Evolutionary conservation across 2,888 invertebrate species (phyloP), one percentile per base, ranked within the genome.

Genomic region (Mythimna albipuncta): DNA sequence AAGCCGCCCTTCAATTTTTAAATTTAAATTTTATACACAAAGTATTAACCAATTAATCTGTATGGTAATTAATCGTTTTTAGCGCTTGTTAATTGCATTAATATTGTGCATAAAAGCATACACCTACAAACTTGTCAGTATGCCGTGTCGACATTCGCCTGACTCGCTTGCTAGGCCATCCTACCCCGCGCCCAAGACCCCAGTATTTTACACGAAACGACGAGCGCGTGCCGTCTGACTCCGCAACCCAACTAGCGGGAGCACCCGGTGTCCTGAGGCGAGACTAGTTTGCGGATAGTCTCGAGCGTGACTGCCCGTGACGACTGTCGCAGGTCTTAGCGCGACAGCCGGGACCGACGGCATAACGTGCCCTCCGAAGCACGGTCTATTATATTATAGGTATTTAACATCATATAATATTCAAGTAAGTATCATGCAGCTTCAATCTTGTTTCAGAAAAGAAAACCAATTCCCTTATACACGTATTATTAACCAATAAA

Each of bases 321-420:
- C 74, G 61, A 65, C 74, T 74, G 70, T 57, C 74, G 62, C 16
- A 41, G 61, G 26, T 64, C 4, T n/a, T 47, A 6, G 59, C 6
- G n/a, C 19, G 69, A 64, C 73, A 69, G 58, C 64, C 64, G 73
- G 69, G 69, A 73, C 73, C 73, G 73, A 73, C 73, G 69, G 73
- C 69, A 67, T 67, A 47, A 62, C 64, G 75, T 75, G 66, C 75
- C 74, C 74, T 74, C 75, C 74, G 72, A 73, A 73, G 64, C 72
- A 73, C 73, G 72, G 16, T n/a, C 7, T 50, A 50, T 47, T 19
- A 47, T 47, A 47, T 19, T 47, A 16, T 47, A 16, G 26, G 26
- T 19, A 6, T 32, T 32, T 50, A n/a, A 19, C 50, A 19, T 7
- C 6, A 50, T 19, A 16, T n/a, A 19, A 50, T 50, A 50, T 50